Base-by-base conservation (phyloP, 1,140 invertebrate genomes). In the Melanaphis sacchari region DNA sequence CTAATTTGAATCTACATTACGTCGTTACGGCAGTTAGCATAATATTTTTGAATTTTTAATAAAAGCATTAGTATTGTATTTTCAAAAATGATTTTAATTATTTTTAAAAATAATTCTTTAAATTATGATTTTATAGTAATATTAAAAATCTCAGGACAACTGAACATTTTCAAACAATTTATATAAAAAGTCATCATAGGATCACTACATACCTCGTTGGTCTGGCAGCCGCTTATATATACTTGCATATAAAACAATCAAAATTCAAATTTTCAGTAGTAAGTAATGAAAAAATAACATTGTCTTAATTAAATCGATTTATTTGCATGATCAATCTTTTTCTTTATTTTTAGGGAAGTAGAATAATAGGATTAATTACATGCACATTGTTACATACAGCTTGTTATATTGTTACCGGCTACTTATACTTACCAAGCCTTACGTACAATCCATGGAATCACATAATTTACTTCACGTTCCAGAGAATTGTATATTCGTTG, bases 131-230 rank as follows among this genome's bases (percentile, higher is more conserved):
- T 59, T 90, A 66, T 31, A 90, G 89, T 41, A 59, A 90, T 18
- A 90, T 90, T 2, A 90, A 90, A 90, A 90, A 66, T n/a, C 11
- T 90, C 38, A 90, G 89, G 31, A 59, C 36, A 22, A 66, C 89
- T 9, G 89, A 90, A 66, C 52, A 66, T 40, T 94, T 94, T 31
- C 52, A 94, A 36, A 96, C 95, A 87, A 96, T 95, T 24, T 97
- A 97, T 94, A 96, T 97, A 18, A 97, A 97, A 94, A 97, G 97
- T 5, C 97, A 97, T 94, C 97, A 97, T 96, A 96, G 97, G 94
- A 96, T 97, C 88, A 96, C 95, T 81, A 95, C 96, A 0, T 97
- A 97, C 94, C 96, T 96, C 94, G 95, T 97, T 94, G 97, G 97
- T 52, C 94, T 97, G 76, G 93, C 96, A 52, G 96, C 96, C 94